Percentiles rank a stretch among this genome's conserved stretches.
These are phyloP conservation scores for Sylvia borin DNA, from an alignment of 2,797 vertebrate genomes.

Conservation along the genomic window DNA sequence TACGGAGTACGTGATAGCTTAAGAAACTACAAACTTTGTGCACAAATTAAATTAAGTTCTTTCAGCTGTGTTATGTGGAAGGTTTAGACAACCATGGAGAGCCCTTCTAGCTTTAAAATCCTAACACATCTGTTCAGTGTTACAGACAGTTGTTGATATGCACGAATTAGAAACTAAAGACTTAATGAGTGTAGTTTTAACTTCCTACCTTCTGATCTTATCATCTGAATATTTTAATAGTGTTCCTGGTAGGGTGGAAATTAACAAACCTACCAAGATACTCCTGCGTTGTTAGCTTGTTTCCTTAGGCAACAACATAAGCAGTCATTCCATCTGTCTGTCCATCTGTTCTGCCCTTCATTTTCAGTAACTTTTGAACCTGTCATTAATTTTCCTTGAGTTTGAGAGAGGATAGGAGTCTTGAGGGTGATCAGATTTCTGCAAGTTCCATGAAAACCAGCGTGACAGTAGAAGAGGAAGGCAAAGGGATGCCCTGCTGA, in stretches of 20 bases:
- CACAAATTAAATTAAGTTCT: not conserved
- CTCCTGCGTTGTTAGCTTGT: conserved; percentile 14
- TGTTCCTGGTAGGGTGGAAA: not conserved
- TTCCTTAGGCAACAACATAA: conserved; percentile 46
- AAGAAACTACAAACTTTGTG: not conserved
- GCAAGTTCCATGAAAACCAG: not conserved
- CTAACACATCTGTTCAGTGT: not conserved
- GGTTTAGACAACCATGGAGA: not conserved
- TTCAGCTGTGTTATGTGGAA: not conserved
- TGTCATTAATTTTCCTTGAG: not conserved
- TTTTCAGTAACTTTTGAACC: conserved; percentile 56
- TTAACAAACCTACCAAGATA: conserved; percentile 23
- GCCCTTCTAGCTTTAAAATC: not conserved
- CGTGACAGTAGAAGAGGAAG: not conserved
- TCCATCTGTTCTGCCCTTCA: conserved; percentile 61
- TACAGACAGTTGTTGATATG: not conserved
- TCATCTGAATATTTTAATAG: not conserved
- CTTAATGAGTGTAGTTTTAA: not conserved
- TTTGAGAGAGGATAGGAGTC: conserved; percentile 30
- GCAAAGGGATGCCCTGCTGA: not conserved
- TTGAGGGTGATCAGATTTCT: not conserved
- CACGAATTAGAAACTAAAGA: not conserved
- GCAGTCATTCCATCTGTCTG: conserved; percentile 60
- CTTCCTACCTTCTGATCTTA: not conserved
- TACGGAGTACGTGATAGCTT: not conserved